These are phyloP conservation scores for Periophthalmus magnuspinnatus DNA, from an alignment of 2,797 vertebrate genomes.

Conservation along the genomic window DNA sequence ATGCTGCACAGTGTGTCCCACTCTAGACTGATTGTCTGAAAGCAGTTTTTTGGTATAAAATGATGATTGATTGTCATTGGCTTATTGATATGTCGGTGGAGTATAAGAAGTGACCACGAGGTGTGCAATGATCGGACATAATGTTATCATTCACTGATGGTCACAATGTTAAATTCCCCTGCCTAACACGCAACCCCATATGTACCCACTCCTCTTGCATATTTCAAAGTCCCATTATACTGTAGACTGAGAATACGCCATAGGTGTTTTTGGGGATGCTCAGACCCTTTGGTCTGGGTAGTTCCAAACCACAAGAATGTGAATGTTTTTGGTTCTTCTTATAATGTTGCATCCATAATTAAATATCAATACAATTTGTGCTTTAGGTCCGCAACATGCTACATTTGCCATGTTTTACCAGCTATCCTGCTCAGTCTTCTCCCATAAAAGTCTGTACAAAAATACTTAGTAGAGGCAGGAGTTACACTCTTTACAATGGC, in stretches of 20 bases:
- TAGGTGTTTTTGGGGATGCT: neutral
- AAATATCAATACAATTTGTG: conserved; percentile 39
- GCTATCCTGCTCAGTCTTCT: conserved; percentile 57
- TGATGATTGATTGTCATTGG: conserved; percentile 64
- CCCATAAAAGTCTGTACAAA: conserved; percentile 66
- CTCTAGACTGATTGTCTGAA: conserved; percentile 21
- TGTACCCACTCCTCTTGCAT: neutral
- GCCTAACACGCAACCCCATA: neutral
- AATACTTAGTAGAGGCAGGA: conserved; percentile 53
- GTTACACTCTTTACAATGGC: conserved; percentile 30
- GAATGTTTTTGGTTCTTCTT: conserved; percentile 3
- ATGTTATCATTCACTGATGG: neutral
- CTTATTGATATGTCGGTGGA: conserved; percentile 36
- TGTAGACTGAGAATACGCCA: neutral
- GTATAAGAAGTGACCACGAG: conserved; percentile 20
- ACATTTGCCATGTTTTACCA: conserved; percentile 57
- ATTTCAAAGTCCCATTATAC: neutral
- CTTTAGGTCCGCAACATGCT: conserved; percentile 47
- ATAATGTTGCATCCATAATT: conserved; percentile 17
- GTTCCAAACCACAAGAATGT: neutral
- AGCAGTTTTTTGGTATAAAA: conserved; percentile 30
- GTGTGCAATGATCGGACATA: neutral
- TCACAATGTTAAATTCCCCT: neutral
- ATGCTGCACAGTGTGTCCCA: conserved; percentile 56
- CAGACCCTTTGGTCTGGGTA: neutral